Base-by-base conservation (phyloP, 2,888 invertebrate species). In the Romanomermis culicivorax region DNA sequence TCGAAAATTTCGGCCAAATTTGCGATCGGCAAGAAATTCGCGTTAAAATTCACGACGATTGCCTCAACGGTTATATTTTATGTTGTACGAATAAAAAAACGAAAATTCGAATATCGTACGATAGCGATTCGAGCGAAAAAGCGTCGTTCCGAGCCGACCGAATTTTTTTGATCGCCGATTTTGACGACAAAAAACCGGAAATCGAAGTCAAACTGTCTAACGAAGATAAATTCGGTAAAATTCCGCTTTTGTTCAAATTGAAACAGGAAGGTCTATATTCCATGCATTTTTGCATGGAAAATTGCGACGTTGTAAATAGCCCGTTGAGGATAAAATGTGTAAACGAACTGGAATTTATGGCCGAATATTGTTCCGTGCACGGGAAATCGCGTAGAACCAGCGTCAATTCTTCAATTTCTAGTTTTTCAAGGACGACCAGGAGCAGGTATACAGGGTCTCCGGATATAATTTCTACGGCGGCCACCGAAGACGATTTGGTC, bases 401-500 rank as follows among this genome's bases (percentile, higher is more conserved):
- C 17, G 7, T 17, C 11, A 36, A 36, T 36, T 7, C 36, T 36
- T 36, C 36, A 36, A 17, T 17, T 11, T 11, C 11, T 17, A n/a
- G n/a, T n/a, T n/a, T n/a, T n/a, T n/a, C n/a, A n/a, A n/a, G n/a
- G n/a, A n/a, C n/a, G n/a, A 7, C 7, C 17, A 7, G 36, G 17
- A 36, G 36, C 17, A 7, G 36, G 36, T 36, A 7, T 7, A 36
- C 17, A 17, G 36, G 17, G 36, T 36, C 36, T 17, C 36, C 36
- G 36, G 36, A 17, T 11, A 17, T 11, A 36, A 7, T n/a, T 7
- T 11, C 48, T 20, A 23, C 52, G 4, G 4, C 3, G 7, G 11
- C 43, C 11, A 27, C 68, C 30, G 60, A 69, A 49, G 74, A 74
- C 59, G 75, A 75, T 61, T 66, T 75, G 48, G 62, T 73, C 50